Conservation (phyloP, 2,888 invertebrate species). For the Lobophora halterata region DNA sequence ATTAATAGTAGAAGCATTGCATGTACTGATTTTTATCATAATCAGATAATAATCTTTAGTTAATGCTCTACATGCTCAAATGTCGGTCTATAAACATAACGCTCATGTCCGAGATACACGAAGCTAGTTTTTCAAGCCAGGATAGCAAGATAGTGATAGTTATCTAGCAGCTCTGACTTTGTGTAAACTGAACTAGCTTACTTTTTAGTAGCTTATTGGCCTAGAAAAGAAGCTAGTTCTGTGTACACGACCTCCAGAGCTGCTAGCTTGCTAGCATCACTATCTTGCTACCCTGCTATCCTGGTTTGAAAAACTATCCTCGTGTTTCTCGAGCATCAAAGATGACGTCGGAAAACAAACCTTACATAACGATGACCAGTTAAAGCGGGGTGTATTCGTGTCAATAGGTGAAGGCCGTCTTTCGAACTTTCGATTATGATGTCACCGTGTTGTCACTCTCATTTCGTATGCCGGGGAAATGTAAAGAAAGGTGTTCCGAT, state of each 20-base stretch:
- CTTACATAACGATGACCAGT: constrained; percentile 51
- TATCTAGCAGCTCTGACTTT: too few relatives aligned
- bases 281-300: too few relatives aligned
- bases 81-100: constrained; percentile 10
- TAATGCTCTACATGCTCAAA: constrained; percentile 2
- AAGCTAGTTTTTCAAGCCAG: too few relatives aligned
- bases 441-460: constrained; percentile 27
- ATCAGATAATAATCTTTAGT: constrained; percentile 3
- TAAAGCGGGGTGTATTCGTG: constrained; percentile 40
- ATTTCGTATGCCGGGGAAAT: constrained; percentile 19
- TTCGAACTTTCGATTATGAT: constrained; percentile 51
- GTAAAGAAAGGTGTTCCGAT: constrained; percentile 23
- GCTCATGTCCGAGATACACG: too few relatives aligned
- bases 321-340: constrained; percentile 7
- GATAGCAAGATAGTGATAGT: too few relatives aligned
- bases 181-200: too few relatives aligned
- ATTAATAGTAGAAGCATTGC: too few relatives aligned
- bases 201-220: too few relatives aligned
- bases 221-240: too few relatives aligned
- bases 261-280: too few relatives aligned
- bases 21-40: neutral
- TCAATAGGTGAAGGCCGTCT: constrained; percentile 67
- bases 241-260: too few relatives aligned
- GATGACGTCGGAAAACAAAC: constrained; percentile 48
- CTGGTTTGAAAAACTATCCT: too few relatives aligned